Percentiles rank a stretch among this genome's conserved stretches.
These are phyloP conservation scores for Microhierax caerulescens DNA, from an alignment of 2,797 vertebrate species.

Conservation along the genomic window DNA sequence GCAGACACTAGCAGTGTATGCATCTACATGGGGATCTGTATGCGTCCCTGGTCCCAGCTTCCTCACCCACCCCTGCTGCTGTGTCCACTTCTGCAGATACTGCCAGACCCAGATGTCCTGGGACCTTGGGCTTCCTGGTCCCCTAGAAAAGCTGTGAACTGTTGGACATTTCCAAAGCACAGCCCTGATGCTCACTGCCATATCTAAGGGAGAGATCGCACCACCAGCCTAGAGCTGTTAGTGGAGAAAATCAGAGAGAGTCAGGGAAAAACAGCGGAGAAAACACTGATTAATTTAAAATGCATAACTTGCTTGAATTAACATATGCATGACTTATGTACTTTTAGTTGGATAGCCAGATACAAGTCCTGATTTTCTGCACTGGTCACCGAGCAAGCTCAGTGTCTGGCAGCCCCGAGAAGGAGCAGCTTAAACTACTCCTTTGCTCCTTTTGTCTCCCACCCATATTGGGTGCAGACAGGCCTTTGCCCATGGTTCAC, in stretches of 20 bases:
- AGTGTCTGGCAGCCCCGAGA: not conserved
- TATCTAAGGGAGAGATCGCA: not conserved
- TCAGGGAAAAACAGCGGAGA: not conserved
- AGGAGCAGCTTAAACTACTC: not conserved
- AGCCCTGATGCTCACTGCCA: not conserved
- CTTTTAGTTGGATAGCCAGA: not conserved
- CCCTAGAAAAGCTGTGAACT: not conserved
- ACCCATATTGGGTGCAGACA: fast-evolving
- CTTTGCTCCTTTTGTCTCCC: not conserved
- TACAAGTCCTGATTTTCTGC: not conserved
- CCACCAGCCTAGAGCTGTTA: not conserved
- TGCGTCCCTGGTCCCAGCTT: not conserved
- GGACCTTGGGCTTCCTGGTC: not conserved
- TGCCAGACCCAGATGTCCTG: not conserved
- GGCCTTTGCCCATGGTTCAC: not conserved
- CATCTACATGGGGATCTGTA: not conserved
- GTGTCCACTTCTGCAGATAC: not conserved
- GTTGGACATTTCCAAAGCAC: not conserved
- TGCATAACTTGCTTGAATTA: not conserved
- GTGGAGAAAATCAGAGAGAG: not conserved
- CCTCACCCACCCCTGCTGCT: not conserved
- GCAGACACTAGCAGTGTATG: not conserved
- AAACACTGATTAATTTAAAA: not conserved
- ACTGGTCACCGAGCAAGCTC: not conserved
- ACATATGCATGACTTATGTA: not conserved